Evolutionary conservation across 2,888 invertebrate species (phyloP), one percentile per base, ranked within the genome.

Genomic region (Cantharis rustica): DNA sequence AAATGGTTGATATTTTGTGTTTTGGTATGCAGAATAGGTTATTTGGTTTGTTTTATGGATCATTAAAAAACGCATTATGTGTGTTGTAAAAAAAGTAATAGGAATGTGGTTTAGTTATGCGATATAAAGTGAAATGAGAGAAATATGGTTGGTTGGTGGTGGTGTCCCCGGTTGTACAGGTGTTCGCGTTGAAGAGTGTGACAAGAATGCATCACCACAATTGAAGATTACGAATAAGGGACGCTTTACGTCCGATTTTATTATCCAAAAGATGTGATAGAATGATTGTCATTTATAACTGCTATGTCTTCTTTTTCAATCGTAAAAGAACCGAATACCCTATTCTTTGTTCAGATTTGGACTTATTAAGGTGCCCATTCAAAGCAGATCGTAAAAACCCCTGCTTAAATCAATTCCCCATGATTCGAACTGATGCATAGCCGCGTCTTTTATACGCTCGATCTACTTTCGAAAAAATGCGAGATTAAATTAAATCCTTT

Each of bases 261-360:
- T 79, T 80, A 75, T 79, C 73, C 72, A 70, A 66, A 64, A 74
- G 79, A 81, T 77, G 80, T 75, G 79, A 79, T 75, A 76, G 79
- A 79, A 80, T 79, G 80, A 80, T 79, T 79, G 80, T 80, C 79
- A 77, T 81, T 81, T 81, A 80, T 79, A 79, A 79, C 76, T 75
- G 76, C 76, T 79, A 74, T 69, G 74, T 75, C 68, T 73, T 75
- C 75, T 68, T 75, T 71, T 77, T 72, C 23, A 26, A 27, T 69
- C 75, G 73, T 78, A 75, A 73, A 70, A 77, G 27, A 71, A 61
- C 62, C 64, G 75, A 75, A 75, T 75, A 66, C 68, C 64, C 64
- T 20, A 66, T 17, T 66, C 69, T 71, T 63, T 68, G 75, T 73
- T 15, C 27, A 15, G 72, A 70, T 75, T 72, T 75, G 69, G 69